Evolutionary conservation across 2,888 invertebrate genomes (phyloP).

Genomic region (Volucella inflata): DNA sequence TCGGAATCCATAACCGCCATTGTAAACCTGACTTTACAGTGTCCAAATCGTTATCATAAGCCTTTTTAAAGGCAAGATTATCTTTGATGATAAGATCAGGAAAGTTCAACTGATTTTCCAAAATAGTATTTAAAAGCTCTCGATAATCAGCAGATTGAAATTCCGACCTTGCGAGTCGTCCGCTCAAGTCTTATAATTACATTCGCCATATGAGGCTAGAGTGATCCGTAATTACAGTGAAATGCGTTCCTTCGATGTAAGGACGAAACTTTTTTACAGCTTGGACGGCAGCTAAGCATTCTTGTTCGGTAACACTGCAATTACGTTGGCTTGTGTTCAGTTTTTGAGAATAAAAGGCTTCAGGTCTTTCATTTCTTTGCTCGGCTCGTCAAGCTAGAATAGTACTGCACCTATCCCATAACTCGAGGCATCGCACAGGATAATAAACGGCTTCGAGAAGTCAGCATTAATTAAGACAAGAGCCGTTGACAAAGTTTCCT

Average conservation of each 20-base stretch:
- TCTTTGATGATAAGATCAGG: too few relatives aligned
- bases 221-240: too few relatives aligned
- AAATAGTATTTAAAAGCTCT: too few relatives aligned
- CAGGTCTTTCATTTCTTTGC: constrained; percentile 42
- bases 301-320: constrained; percentile 46
- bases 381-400: constrained; percentile 28
- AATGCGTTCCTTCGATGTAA: constrained; percentile 67
- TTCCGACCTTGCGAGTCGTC: constrained; percentile 76
- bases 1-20: too few relatives aligned
- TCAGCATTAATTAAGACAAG: too few relatives aligned
- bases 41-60: too few relatives aligned
- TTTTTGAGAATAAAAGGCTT: constrained; percentile 54
- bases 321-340: constrained; percentile 46
- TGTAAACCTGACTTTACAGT: too few relatives aligned
- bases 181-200: constrained; percentile 77
- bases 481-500: too few relatives aligned
- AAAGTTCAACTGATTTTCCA: too few relatives aligned
- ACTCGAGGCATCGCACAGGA: constrained; percentile 62
- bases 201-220: constrained; percentile 77
- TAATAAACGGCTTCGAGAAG: too few relatives aligned
- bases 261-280: constrained; percentile 52
- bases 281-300: constrained; percentile 39
- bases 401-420: constrained; percentile 50
- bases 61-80: too few relatives aligned
- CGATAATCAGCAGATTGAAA: too few relatives aligned